phyloP scores from a whole-genome alignment of 2,888 invertebrate genomes.

The Drosophila aldrichi region DNA sequence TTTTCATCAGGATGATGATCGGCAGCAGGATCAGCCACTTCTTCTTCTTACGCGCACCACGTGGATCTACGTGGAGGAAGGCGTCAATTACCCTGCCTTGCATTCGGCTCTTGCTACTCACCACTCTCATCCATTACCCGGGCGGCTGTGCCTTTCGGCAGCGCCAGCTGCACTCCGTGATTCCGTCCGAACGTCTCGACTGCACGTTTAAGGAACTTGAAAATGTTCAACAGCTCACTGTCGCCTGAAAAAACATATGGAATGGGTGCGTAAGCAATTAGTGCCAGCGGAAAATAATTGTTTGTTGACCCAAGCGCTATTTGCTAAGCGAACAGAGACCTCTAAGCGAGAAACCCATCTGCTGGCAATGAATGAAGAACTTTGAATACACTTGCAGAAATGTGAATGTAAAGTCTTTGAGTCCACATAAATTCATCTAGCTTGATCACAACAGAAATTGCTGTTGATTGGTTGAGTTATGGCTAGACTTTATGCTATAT shows the following conservation, averaged over 20 bases:
- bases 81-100: not conserved
- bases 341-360: not conserved
- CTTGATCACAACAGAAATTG: too few species aligned
- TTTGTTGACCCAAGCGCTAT: conserved; percentile 34
- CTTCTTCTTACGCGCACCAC: conserved; percentile 76
- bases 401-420: too few species aligned
- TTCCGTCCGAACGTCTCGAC: conserved; percentile 81
- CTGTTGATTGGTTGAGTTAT: too few species aligned
- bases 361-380: not conserved
- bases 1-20: conserved; percentile 83
- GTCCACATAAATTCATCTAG: not conserved
- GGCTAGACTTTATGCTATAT: not conserved
- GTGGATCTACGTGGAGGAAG: conserved; percentile 62
- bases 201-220: conserved; percentile 82
- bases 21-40: conserved; percentile 83
- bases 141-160: conserved; percentile 80
- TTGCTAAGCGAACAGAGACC: conserved; percentile 27
- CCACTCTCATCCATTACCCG: conserved; percentile 75
- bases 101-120: conserved; percentile 37
- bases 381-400: not conserved
- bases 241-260: conserved; percentile 71
- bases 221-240: conserved; percentile 75
- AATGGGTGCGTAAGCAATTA: conserved; percentile 22
- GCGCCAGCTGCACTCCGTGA: conserved; percentile 81
- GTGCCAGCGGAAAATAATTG: conserved; percentile 16